Evolutionary conservation across 2,797 vertebrate species (phyloP).

Genomic region (Poeciliopsis turneri): DNA sequence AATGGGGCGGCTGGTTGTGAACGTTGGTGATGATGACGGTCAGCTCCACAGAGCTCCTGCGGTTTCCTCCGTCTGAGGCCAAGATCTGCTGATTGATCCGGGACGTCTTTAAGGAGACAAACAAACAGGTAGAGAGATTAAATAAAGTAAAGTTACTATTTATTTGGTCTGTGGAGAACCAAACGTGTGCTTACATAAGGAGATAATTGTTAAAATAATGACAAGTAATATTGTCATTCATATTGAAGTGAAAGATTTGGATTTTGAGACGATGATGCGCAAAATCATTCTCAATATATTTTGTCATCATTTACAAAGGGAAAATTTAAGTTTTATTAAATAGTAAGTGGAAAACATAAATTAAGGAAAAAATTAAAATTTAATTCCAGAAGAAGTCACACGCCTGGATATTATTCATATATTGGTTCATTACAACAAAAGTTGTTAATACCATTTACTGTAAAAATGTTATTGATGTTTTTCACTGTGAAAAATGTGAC

Average conservation of each 20-base stretch:
- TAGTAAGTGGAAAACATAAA: not conserved
- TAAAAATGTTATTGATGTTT: not conserved
- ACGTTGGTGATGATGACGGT: constrained; percentile 85
- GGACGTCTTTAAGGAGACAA: constrained; percentile 67
- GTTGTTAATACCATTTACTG: not conserved
- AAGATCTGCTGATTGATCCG: constrained; percentile 81
- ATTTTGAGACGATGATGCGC: not conserved
- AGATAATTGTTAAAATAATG: not conserved
- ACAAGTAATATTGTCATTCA: not conserved
- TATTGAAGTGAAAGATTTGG: not conserved
- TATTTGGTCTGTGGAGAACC: not conserved
- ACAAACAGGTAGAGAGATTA: not conserved
- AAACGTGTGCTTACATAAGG: not conserved
- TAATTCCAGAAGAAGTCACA: not conserved
- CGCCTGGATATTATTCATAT: not conserved
- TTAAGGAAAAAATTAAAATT: not conserved
- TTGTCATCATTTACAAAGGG: too few species aligned
- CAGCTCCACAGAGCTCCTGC: constrained; percentile 87
- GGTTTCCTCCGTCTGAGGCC: constrained; percentile 87
- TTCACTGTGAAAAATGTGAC: not conserved
- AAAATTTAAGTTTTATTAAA: not conserved
- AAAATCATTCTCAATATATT: not conserved
- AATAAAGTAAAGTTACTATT: not conserved
- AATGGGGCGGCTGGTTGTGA: constrained; percentile 87
- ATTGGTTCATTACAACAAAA: not conserved